A percentile compares a stretch with the other conserved stretches of the same genome.
phyloP scores from a whole-genome alignment of 1,140 invertebrate species.

The Streblospio benedicti region DNA sequence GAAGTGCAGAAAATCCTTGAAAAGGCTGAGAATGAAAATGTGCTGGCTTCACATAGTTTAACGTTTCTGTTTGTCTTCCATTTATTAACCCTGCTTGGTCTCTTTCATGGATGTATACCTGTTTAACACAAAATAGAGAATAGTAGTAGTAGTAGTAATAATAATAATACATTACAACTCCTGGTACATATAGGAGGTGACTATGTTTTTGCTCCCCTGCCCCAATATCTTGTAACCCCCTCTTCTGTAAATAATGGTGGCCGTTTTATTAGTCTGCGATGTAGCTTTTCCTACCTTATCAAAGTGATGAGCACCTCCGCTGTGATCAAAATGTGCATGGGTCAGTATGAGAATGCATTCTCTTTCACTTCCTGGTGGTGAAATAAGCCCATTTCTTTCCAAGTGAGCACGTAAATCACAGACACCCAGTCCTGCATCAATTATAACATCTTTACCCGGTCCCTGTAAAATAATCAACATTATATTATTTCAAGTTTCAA shows the following conservation, averaged over 20 bases:
- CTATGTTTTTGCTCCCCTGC: too few species aligned
- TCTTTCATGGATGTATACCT: slow-evolving; percentile 11
- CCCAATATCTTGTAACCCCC: too few species aligned
- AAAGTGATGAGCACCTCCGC: slow-evolving; percentile 15
- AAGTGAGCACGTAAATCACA: slow-evolving; percentile 10
- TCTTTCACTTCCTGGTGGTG: neutral
- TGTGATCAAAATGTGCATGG: slow-evolving; percentile 15
- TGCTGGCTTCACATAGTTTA: slow-evolving; percentile 7
- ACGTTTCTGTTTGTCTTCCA: slow-evolving; percentile 10
- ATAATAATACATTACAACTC: too few species aligned
- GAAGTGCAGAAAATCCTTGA: neutral
- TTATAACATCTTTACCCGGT: slow-evolving; percentile 11
- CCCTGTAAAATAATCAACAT: too few species aligned
- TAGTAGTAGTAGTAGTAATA: too few species aligned
- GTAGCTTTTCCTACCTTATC: too few species aligned
- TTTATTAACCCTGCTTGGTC: neutral
- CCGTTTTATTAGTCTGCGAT: too few species aligned
- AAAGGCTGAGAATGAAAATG: slow-evolving; percentile 11
- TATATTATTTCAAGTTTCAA: too few species aligned
- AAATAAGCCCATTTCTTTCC: neutral
- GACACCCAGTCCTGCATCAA: slow-evolving; percentile 14
- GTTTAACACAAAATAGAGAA: too few species aligned
- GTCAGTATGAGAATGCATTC: slow-evolving; percentile 14
- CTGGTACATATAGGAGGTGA: too few species aligned
- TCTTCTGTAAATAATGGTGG: too few species aligned